phyloP scores from a whole-genome alignment of 2,797 vertebrate species.

The Paguma larvata region DNA sequence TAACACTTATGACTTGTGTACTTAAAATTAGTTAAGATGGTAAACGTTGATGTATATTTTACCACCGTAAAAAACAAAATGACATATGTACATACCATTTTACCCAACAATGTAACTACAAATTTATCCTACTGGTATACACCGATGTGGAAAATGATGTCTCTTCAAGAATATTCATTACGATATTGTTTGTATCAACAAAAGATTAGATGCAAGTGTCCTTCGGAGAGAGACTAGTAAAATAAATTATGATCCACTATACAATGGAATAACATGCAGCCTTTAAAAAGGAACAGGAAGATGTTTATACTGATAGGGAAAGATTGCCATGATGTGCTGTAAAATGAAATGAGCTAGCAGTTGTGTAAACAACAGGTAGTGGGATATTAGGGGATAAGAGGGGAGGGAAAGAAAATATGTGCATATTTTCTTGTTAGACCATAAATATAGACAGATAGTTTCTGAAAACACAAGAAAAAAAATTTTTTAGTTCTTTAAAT shows the following conservation, averaged over 20 bases:
- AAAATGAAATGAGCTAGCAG: background rate
- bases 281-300: background rate
- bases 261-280: background rate
- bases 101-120: constrained; percentile 18
- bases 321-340: background rate
- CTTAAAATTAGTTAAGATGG: background rate
- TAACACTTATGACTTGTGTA: background rate
- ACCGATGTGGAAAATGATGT: background rate
- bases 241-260: constrained; percentile 10
- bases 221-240: background rate
- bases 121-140: background rate
- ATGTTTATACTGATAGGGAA: background rate
- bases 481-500: background rate
- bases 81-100: background rate
- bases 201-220: background rate
- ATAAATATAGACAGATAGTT: background rate
- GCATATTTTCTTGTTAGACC: background rate
- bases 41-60: background rate
- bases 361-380: background rate
- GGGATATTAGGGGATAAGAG: background rate
- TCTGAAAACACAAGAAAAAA: constrained; percentile 18
- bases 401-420: background rate
- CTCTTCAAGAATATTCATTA: constrained; percentile 15
- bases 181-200: background rate
- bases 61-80: background rate